These are phyloP conservation scores for Physella acuta DNA, from an alignment of 1,140 invertebrate species.

Conservation along the genomic window DNA sequence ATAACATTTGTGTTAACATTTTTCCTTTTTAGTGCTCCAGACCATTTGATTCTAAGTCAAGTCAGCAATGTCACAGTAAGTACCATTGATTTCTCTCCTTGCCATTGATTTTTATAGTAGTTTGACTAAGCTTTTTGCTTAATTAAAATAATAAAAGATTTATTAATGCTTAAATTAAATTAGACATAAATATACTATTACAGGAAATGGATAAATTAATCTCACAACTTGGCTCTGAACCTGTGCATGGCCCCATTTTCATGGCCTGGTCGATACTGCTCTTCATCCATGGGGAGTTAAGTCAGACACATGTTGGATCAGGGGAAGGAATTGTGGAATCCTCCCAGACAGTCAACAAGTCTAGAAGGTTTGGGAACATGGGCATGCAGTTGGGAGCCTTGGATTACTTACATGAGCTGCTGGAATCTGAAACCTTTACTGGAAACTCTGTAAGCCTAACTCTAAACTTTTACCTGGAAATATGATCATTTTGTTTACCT, in stretches of 20 bases:
- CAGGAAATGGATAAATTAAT: constrained; percentile 50
- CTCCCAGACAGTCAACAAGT: neutral
- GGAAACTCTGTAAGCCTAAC: constrained; percentile 45
- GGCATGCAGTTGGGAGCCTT: constrained; percentile 57
- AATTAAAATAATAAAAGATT: too few species aligned
- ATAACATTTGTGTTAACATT: too few species aligned
- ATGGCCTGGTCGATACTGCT: constrained; percentile 56
- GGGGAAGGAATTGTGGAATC: neutral
- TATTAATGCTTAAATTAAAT: too few species aligned
- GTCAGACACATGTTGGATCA: constrained; percentile 28
- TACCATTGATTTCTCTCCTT: too few species aligned
- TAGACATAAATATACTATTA: too few species aligned
- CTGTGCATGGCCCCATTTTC: constrained; percentile 55
- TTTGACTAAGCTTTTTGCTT: too few species aligned
- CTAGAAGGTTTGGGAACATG: constrained; percentile 47
- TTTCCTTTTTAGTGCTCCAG: too few species aligned
- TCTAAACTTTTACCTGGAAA: too few species aligned
- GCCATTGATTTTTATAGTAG: too few species aligned
- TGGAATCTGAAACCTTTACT: constrained; percentile 46
- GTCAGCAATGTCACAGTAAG: too few species aligned
- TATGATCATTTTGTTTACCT: too few species aligned
- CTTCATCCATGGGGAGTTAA: constrained; percentile 34
- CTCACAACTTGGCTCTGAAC: constrained; percentile 39
- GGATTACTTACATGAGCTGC: constrained; percentile 44
- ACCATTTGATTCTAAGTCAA: too few species aligned